Base-by-base conservation (phyloP, 2,888 invertebrate genomes). In the Ophonus ardosiacus region DNA sequence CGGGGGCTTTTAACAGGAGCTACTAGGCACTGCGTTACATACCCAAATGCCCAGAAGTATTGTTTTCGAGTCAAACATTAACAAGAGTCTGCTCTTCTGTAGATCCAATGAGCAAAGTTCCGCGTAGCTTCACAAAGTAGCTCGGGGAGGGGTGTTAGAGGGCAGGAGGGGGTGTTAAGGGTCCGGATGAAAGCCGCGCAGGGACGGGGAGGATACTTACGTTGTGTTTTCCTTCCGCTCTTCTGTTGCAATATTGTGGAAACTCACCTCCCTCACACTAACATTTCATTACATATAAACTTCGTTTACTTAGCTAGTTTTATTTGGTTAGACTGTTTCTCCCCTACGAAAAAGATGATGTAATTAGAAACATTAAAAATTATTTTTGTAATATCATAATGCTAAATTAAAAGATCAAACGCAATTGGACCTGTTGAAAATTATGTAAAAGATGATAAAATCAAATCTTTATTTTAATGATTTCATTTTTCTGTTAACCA, bases 1-100 rank as follows among this genome's bases (percentile, higher is more conserved):
- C 38, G n/a, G 38, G 38, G 68, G 68, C 68, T 68, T 68, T 31
- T 68, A 68, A 15, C 68, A 74, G 71, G 15, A 40, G 57, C 56
- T 31, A 78, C 24, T 31, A 80, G 59, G 79, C 79, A 80, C 31
- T 80, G 61, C 31, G 40, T 80, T 59, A 80, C 81, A 65, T 65
- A 81, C 65, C 56, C 71, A 82, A 71, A 82, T 82, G 71, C 82
- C 82, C 82, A 82, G 71, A 81, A 82, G 82, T 82, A 82, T 82
- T 82, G 82, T 82, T 82, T 82, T 81, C 82, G 65, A 81, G 81
- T 57, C 81, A 68, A 81, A 65, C 81, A 81, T 81, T 81, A 81
- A 81, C 65, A 81, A 81, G 81, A 63, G 81, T 40, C 81, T 81
- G 79, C 59, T 79, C 79, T 79, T 59, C 24, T 40, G 65, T 81